Percentiles rank a stretch among this genome's conserved stretches.
Evolutionary conservation across 1,140 invertebrate genomes (phyloP).

Genomic region (Lasaia peninsularis): DNA sequence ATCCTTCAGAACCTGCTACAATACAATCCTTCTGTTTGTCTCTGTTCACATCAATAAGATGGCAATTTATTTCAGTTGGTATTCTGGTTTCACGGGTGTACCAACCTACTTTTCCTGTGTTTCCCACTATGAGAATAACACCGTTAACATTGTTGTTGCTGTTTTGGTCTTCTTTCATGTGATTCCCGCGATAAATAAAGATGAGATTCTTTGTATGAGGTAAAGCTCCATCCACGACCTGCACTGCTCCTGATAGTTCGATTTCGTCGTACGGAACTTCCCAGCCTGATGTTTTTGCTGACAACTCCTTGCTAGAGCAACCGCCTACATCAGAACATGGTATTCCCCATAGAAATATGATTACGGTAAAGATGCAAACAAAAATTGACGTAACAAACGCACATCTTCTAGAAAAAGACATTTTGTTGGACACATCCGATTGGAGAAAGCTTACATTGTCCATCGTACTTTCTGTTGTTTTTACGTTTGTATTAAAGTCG

Average conservation of each 20-base stretch:
- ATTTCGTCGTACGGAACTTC: constrained; percentile 83
- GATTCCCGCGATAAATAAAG: constrained; percentile 82
- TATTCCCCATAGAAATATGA: constrained; percentile 86
- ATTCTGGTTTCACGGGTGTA: constrained; percentile 80
- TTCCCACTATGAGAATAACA: constrained; percentile 80
- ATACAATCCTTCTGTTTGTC: constrained; percentile 86
- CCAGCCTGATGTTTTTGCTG: constrained; percentile 81
- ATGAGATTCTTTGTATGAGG: constrained; percentile 82
- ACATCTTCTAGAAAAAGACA: constrained; percentile 81
- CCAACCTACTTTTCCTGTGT: constrained; percentile 81
- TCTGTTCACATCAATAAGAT: constrained; percentile 82
- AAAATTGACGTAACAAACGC: constrained; percentile 84
- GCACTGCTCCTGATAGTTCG: constrained; percentile 84
- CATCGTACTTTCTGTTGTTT: constrained; percentile 70
- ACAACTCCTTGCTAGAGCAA: constrained; percentile 76
- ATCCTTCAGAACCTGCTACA: constrained; percentile 82
- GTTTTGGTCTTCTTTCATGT: constrained; percentile 77
- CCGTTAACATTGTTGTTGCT: constrained; percentile 77
- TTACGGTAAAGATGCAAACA: constrained; percentile 82
- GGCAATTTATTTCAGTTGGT: constrained; percentile 84
- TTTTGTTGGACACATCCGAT: constrained; percentile 71
- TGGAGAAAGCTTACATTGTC: constrained; percentile 78
- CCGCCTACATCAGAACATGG: constrained; percentile 83
- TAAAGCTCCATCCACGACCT: constrained; percentile 80
- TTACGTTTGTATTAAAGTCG: constrained; percentile 74